Percentiles rank a stretch among this genome's conserved stretches.
These are phyloP conservation scores for Ptychobarbus kaznakovi DNA, from an alignment of 2,797 vertebrate species.

Conservation along the genomic window DNA sequence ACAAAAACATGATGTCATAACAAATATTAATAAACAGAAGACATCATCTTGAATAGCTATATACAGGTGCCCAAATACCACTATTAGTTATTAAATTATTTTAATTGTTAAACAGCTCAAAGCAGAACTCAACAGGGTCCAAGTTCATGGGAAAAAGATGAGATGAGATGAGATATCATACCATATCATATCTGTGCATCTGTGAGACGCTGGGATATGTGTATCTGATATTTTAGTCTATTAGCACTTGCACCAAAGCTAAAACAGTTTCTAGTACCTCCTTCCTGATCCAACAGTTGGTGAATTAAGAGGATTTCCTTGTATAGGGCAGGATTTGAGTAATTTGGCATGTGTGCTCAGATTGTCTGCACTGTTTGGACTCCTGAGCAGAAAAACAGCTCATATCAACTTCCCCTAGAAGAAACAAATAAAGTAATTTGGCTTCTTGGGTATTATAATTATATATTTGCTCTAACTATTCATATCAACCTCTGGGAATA, in stretches of 20 bases:
- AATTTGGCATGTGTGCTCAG: neutral
- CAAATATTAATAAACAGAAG: neutral
- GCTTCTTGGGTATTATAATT: neutral
- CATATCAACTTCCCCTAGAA: neutral
- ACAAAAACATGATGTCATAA: no score
- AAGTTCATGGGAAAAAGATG: neutral
- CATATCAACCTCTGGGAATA: neutral
- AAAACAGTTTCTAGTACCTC: neutral
- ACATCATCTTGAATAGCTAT: neutral
- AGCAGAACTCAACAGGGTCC: neutral
- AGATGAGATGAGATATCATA: neutral
- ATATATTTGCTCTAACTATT: neutral
- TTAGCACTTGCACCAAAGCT: slow-evolving; percentile 2
- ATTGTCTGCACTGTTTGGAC: neutral
- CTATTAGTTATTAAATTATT: neutral
- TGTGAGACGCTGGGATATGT: neutral
- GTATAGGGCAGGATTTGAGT: neutral
- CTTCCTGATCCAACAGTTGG: neutral
- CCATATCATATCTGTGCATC: neutral
- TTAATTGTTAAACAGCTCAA: neutral
- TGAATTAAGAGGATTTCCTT: slow-evolving; percentile 4
- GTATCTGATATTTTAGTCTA: neutral
- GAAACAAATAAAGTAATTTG: slow-evolving; percentile 11
- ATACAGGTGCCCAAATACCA: neutral
- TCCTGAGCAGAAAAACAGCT: neutral